Percentiles rank a stretch among this genome's conserved stretches.
phyloP scores from a whole-genome alignment of 2,888 invertebrate species.

The Agrochola circellaris region DNA sequence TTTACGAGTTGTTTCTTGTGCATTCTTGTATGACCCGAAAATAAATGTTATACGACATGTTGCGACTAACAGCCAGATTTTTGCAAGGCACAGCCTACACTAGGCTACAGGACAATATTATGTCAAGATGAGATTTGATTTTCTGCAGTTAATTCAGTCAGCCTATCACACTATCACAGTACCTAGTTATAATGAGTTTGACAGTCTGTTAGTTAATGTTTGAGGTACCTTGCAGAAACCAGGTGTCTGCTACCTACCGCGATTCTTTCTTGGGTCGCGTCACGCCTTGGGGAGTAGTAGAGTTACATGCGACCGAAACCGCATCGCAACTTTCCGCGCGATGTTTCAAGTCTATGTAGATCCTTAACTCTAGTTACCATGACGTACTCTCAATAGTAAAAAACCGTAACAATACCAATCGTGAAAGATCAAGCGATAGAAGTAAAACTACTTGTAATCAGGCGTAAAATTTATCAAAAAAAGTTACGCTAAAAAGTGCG shows the following conservation, averaged over 20 bases:
- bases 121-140: not conserved
- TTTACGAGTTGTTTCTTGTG: not conserved
- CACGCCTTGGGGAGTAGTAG: not conserved
- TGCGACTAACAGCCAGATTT: not conserved
- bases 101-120: not conserved
- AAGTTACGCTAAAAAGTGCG: conserved; percentile 52
- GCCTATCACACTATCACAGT: not conserved
- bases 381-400: conserved; percentile 52
- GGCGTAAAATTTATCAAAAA: conserved; percentile 57
- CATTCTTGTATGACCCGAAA: not conserved
- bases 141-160: not conserved
- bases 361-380: conserved; percentile 42
- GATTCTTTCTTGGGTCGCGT: not conserved
- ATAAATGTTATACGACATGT: not conserved
- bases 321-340: not conserved
- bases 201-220: not conserved
- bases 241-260: not conserved
- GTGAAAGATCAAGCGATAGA: conserved; percentile 49
- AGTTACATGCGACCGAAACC: too few relatives aligned
- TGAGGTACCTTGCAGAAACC: not conserved
- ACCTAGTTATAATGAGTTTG: not conserved
- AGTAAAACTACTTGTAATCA: conserved; percentile 49
- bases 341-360: not conserved
- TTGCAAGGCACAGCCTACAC: too few relatives aligned
- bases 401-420: conserved; percentile 60